These are phyloP conservation scores for Hormiphora californensis DNA, from an alignment of 37 sponge, comb jelly and placozoan genomes.

Conservation along the genomic window DNA sequence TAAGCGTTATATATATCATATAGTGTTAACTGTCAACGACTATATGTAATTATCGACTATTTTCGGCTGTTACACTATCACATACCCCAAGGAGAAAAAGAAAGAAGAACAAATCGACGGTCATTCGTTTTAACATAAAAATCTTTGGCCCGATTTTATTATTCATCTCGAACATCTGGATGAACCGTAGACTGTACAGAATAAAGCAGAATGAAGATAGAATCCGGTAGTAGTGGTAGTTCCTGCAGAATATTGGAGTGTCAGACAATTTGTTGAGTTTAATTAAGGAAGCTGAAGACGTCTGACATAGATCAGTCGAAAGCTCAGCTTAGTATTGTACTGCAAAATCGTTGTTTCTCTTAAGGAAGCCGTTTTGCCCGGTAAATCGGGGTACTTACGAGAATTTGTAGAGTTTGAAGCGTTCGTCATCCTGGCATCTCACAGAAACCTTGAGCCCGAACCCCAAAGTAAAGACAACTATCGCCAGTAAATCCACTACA, in stretches of 20 bases:
- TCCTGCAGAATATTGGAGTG: no score
- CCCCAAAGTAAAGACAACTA: conserved; percentile 22
- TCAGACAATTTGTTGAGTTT: no score
- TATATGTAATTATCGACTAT: no score
- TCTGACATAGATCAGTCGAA: no score
- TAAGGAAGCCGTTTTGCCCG: no score
- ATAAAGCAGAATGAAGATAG: conserved; percentile 34
- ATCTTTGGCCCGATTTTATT: conserved; percentile 47
- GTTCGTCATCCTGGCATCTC: conserved; percentile 19
- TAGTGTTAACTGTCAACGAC: no score
- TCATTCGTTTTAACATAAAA: conserved; percentile 37
- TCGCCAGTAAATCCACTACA: conserved; percentile 31
- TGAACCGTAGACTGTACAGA: conserved; percentile 50
- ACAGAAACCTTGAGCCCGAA: conserved; percentile 16
- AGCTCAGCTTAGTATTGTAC: no score
- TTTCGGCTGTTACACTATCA: no score
- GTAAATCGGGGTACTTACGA: conserved; percentile 39
- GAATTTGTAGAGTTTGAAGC: conserved; percentile 20
- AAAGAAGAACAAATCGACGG: conserved; percentile 41
- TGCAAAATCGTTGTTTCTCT: no score
- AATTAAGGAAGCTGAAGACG: no score
- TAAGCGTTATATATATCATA: no score
- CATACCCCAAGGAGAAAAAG: conserved; percentile 38
- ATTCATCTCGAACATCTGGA: conserved; percentile 53
- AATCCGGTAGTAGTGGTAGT: conserved; percentile 11